Percentiles rank a stretch among this genome's conserved stretches.
These are phyloP conservation scores for Panthera uncia DNA, from an alignment of 2,113 vertebrate genomes.

Conservation along the genomic window DNA sequence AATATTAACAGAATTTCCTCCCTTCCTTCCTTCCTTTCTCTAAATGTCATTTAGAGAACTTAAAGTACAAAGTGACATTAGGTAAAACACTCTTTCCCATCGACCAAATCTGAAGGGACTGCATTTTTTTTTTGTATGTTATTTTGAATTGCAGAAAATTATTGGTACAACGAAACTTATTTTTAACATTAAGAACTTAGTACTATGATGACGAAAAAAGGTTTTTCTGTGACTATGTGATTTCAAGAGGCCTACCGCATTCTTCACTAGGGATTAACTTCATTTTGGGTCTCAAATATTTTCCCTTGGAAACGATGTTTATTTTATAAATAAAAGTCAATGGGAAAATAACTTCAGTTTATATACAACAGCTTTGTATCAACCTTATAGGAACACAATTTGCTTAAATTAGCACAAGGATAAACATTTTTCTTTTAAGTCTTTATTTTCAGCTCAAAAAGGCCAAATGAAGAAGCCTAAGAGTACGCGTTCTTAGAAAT, in stretches of 20 bases:
- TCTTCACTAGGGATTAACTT: slow-evolving; percentile 12
- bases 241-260: slow-evolving; percentile 18
- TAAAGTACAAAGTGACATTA: slow-evolving; percentile 15
- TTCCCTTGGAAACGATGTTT: slow-evolving; percentile 34
- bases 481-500: background rate
- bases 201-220: background rate
- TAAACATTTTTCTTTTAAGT: slow-evolving; percentile 9
- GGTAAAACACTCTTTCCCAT: background rate
- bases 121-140: background rate
- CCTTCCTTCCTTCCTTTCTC: background rate
- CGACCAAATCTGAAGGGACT: background rate
- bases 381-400: background rate
- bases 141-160: slow-evolving; percentile 33
- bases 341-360: slow-evolving; percentile 39
- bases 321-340: slow-evolving; percentile 46
- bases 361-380: background rate
- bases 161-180: background rate
- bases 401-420: slow-evolving; percentile 39
- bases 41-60: background rate
- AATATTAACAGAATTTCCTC: background rate
- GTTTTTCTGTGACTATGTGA: slow-evolving; percentile 39
- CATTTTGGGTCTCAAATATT: slow-evolving; percentile 17
- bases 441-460: slow-evolving; percentile 41
- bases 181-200: slow-evolving; percentile 42
- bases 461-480: background rate